Evolutionary conservation across 2,113 vertebrate species (phyloP).

Genomic region (Ariopsis seemanni): DNA sequence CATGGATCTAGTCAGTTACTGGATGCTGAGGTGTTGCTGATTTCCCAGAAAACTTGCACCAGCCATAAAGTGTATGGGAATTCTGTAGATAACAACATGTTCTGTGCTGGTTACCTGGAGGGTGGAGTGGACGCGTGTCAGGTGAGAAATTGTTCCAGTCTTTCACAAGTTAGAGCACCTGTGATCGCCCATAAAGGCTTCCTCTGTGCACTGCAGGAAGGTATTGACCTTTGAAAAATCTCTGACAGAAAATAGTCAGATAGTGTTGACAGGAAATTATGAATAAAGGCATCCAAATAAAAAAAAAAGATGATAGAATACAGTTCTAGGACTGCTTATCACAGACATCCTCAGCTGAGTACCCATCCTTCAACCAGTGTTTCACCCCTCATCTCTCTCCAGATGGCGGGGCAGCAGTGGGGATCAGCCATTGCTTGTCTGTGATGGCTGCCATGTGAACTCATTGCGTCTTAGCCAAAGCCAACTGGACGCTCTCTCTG

Average conservation of each 20-base stretch:
- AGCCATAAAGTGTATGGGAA: conserved; percentile 65
- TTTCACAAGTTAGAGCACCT: background rate
- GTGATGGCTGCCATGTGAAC: too few species aligned
- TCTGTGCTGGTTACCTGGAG: conserved; percentile 86
- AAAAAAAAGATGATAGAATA: too few species aligned
- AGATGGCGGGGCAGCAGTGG: too few species aligned
- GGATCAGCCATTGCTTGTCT: too few species aligned
- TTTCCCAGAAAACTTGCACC: conserved; percentile 78
- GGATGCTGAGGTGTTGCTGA: conserved; percentile 84
- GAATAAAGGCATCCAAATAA: background rate
- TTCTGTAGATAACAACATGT: conserved; percentile 78
- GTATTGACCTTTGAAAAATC: background rate
- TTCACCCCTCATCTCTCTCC: too few species aligned
- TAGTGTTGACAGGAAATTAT: background rate
- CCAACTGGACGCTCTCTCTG: too few species aligned
- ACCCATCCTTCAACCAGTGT: too few species aligned
- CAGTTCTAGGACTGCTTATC: too few species aligned
- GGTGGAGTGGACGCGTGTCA: conserved; percentile 85
- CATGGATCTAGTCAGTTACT: conserved; percentile 75
- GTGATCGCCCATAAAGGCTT: background rate
- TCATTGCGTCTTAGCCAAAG: too few species aligned
- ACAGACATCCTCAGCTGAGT: too few species aligned
- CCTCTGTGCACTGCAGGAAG: background rate
- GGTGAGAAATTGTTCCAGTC: conserved; percentile 68
- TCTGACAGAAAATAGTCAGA: background rate